These are phyloP conservation scores for Chunga burmeisteri DNA, from an alignment of 2,113 vertebrate species.

Conservation along the genomic window DNA sequence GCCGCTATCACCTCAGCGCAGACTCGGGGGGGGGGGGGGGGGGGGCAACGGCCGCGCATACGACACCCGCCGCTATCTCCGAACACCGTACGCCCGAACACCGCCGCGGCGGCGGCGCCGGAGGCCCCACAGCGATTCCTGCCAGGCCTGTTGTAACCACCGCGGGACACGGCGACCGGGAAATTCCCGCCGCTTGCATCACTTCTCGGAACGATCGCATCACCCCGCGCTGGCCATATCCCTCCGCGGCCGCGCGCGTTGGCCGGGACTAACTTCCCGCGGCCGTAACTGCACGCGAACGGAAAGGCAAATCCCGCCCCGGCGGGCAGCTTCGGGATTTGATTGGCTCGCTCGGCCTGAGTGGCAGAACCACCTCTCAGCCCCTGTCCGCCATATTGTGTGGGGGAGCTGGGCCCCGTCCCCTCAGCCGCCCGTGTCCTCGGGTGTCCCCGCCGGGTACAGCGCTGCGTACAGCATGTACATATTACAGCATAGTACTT, in stretches of 20 bases:
- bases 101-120: background rate
- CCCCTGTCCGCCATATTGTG: background rate
- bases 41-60: too few species aligned
- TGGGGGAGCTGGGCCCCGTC: rapidly evolving
- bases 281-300: too few species aligned
- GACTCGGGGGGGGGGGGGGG: too few species aligned
- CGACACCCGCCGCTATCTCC: too few species aligned
- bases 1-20: background rate
- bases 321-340: rapidly evolving
- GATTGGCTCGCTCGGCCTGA: background rate
- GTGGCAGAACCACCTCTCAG: rapidly evolving
- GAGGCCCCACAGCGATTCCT: background rate
- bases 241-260: background rate
- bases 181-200: background rate
- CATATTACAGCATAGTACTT: too few species aligned
- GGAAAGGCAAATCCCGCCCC: background rate
- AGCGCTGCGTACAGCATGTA: too few species aligned
- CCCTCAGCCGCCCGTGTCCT: background rate
- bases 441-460: background rate
- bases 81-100: too few species aligned
- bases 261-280: background rate
- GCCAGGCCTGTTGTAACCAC: background rate
- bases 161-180: background rate
- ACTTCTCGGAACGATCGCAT: rapidly evolving
- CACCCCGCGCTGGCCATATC: rapidly evolving